Evolutionary conservation across 2,888 invertebrate genomes (phyloP).

Genomic region (Zygothrica quintamaculata): DNA sequence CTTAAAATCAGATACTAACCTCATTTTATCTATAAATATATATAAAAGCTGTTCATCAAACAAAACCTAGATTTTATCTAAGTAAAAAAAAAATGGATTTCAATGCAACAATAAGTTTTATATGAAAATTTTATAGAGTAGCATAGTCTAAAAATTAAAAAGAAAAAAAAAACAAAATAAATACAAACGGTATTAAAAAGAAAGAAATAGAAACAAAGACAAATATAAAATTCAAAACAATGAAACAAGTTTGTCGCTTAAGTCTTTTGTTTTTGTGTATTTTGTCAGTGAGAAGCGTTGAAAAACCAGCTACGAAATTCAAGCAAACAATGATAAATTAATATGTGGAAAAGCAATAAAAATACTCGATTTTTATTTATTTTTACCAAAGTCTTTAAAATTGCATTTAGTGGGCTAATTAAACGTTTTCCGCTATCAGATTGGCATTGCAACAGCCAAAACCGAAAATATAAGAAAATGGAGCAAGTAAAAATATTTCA

Average conservation of each 20-base stretch:
- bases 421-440: constrained; percentile 67
- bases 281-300: constrained; percentile 39
- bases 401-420: constrained; percentile 68
- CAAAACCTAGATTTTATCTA: constrained; percentile 9
- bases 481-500: constrained; percentile 48
- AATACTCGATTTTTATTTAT: constrained; percentile 13
- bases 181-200: not conserved
- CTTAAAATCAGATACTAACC: too few relatives aligned
- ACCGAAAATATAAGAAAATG: constrained; percentile 35
- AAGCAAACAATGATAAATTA: constrained; percentile 57
- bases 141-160: too few relatives aligned
- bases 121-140: constrained; percentile 30
- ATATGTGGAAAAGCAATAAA: constrained; percentile 57
- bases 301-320: constrained; percentile 35
- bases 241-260: constrained; percentile 71
- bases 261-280: constrained; percentile 70
- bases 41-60: constrained; percentile 13
- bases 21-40: not conserved
- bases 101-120: constrained; percentile 51
- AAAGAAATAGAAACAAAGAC: too few relatives aligned
- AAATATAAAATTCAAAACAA: constrained; percentile 29
- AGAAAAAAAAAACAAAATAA: too few relatives aligned
- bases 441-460: constrained; percentile 62
- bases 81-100: too few relatives aligned
- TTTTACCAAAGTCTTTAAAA: constrained; percentile 15